Evolutionary conservation across 2,888 invertebrate species (phyloP), one percentile per base, ranked within the genome.

Genomic region (Capitulum mitella): DNA sequence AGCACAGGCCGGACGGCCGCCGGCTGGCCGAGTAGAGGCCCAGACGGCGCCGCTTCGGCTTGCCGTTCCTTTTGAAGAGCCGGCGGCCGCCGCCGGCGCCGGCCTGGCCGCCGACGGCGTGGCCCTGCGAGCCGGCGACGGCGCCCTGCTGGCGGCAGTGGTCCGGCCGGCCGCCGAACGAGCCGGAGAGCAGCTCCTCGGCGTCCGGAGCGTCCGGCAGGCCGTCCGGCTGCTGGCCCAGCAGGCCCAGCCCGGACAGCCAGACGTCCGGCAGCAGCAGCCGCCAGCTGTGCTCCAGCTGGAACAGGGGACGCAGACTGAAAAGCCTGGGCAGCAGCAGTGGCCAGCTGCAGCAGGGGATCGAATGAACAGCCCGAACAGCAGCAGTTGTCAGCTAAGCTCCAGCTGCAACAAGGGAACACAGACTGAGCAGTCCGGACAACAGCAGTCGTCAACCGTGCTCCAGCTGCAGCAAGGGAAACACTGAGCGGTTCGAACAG

Each of bases 1-100:
- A 58, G 29, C 58, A 58, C 6, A 29, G 29, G 8, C 58, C 58
- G n/a, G 58, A 58, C n/a, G 58, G 58, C 58, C 22, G 16, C 58
- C 58, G n/a, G 29, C 58, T 58, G 58, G 58, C 58, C 29, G 58
- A 58, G 58, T 58, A 58, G 29, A 58, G 58, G n/a, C 58, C 58
- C 10, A 58, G 58, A 10, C 58, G 58, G 5, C 58, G 58, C 58
- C 58, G n/a, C 58, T 58, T 58, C 10, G 29, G 58, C 14, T 58
- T 58, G 29, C 58, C 58, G 58, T 58, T 58, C n/a, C 58, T n/a
- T 29, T 12, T n/a, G 29, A 58, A 58, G 29, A 58, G 22, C 12
- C n/a, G 8, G 2, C 29, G 8, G 29, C 22, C 8, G 29, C 22
- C 8, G n/a, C 6, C 22, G 10, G n/a, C n/a, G 51, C 22, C 29